These are phyloP conservation scores for Heterodera filipjevi DNA, from an alignment of 2,888 invertebrate species.

Conservation along the genomic window DNA sequence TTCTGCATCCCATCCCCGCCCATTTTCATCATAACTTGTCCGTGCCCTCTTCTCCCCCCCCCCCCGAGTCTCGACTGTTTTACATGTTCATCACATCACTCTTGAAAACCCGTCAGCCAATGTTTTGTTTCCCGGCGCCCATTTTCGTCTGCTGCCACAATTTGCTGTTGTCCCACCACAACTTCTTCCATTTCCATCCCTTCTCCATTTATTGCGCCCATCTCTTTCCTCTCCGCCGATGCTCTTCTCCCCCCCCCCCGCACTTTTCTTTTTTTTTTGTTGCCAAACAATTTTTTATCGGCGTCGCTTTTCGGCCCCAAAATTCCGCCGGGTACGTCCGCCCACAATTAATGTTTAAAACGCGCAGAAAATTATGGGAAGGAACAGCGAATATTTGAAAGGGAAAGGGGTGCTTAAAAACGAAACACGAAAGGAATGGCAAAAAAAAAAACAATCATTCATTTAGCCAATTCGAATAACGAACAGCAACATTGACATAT, in stretches of 20 bases:
- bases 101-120: not conserved
- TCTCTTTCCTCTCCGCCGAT: not conserved
- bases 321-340: not conserved
- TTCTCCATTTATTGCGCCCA: not conserved
- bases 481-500: not conserved
- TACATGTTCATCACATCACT: not conserved
- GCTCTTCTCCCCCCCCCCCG: not conserved
- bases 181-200: not conserved
- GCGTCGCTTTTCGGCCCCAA: constrained; percentile 1
- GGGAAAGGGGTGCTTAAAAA: not conserved
- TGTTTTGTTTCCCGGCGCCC: not conserved
- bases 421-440: no score
- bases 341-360: not conserved
- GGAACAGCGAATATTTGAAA: not conserved
- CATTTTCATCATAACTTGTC: not conserved
- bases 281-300: constrained; percentile 3
- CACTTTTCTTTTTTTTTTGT: not conserved
- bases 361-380: not conserved
- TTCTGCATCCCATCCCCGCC: not conserved
- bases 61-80: not conserved
- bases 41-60: not conserved
- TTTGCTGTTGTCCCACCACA: not conserved
- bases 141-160: not conserved
- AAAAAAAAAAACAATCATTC: no score
- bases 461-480: not conserved